Percentiles rank a stretch among this genome's conserved stretches.
Evolutionary conservation across 2,113 vertebrate genomes (phyloP).

Genomic region (Henicopernis longicauda): DNA sequence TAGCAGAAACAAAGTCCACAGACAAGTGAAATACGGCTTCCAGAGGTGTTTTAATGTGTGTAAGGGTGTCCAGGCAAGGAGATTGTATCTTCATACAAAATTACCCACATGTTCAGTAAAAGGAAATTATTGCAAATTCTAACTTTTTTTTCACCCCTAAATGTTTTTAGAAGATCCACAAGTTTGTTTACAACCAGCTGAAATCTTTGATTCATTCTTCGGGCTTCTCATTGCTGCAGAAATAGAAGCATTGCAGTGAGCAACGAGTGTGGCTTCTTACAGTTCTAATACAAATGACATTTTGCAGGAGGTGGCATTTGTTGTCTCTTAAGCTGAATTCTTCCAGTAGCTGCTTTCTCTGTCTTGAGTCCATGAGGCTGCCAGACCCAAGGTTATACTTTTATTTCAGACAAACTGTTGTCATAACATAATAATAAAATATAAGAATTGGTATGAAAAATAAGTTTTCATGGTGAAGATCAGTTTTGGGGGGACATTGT

Average conservation of each 20-base stretch:
- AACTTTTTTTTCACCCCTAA: accelerated
- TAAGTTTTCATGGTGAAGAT: not conserved
- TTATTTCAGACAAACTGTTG: not conserved
- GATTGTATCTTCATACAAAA: not conserved
- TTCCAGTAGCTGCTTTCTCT: not conserved
- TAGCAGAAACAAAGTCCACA: not conserved
- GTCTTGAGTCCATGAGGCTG: not conserved
- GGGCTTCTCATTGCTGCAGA: not conserved
- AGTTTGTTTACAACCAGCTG: not conserved
- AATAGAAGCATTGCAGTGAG: not conserved
- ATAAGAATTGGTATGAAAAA: not conserved
- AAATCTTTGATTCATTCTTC: not conserved
- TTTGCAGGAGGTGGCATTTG: not conserved
- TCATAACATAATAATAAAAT: not conserved
- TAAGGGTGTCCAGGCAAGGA: not conserved
- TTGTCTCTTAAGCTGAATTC: not conserved
- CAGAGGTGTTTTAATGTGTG: not conserved
- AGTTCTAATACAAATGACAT: not conserved
- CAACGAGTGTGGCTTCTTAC: not conserved
- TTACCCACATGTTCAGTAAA: not conserved
- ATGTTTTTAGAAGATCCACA: not conserved
- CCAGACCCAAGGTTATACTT: not conserved
- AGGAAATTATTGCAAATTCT: not conserved
- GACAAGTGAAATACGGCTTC: not conserved
- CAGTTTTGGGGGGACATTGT: not conserved